Evolutionary conservation across 1,140 invertebrate genomes (phyloP), one percentile per base, ranked within the genome.

Genomic region (Tetranychus cinnabarinus): DNA sequence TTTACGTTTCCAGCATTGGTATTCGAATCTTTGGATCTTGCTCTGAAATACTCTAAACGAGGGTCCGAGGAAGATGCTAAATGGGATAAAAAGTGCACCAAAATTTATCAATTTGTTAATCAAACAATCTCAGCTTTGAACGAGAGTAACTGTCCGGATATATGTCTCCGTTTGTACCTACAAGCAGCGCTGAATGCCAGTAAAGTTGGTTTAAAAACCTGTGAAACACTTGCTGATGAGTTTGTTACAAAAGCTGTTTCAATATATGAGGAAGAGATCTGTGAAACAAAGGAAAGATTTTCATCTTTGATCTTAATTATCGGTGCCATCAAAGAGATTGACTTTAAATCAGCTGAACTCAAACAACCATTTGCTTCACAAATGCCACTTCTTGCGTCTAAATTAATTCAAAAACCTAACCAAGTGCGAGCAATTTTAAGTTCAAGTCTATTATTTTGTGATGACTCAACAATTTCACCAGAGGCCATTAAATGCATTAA

Each of bases 31-130:
- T 96, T 91, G 69, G 81, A 85, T 63, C 75, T 97, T 36, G 86
- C 91, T 0, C 85, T 63, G 3, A 63, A 46, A 56, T 65, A 62
- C 34, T 50, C 58, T 15, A n/a, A 62, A 62, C 23, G n/a, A 23
- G 58, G 45, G 31, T 54, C 39, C 15, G 12, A 39, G 34, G 13
- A 36, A 47, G 55, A 62, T 37, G 7, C 39, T 8, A 88, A 92
- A 75, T 98, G 93, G 91, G 86, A 95, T 69, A 95, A 92, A 70
- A 97, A 97, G 71, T 92, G 91, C 67, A 83, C 89, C 69, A 97
- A 97, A 73, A 93, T 98, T 58, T 96, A 98, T 73, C 86, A 95
- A 70, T 97, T 96, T 71, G 96, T 90, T 70, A 90, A 96, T 70
- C 66, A 68, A 63, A 96, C 90, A 2, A 95, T 98, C 63, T 84